phyloP scores from a whole-genome alignment of 2,888 invertebrate species.

The Caenorhabditis japonica region DNA sequence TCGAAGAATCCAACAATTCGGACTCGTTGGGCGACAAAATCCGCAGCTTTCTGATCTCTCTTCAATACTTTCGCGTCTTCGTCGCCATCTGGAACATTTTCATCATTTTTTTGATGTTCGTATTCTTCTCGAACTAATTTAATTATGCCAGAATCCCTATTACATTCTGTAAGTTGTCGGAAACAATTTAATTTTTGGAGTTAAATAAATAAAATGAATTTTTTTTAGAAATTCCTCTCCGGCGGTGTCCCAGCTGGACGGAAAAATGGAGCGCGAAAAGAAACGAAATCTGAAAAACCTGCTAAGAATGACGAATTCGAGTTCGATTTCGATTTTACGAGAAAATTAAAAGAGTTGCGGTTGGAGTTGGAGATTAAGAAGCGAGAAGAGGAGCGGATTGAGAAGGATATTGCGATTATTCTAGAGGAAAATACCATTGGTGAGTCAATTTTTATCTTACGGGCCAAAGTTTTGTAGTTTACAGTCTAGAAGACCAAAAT shows the following conservation, averaged over 20 bases:
- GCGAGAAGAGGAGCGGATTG: conserved; percentile 66
- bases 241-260: conserved; percentile 48
- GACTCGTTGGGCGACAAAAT: conserved; percentile 68
- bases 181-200: neutral
- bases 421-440: conserved; percentile 56
- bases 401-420: conserved; percentile 66
- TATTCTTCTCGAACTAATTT: conserved; percentile 73
- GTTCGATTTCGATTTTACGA: conserved; percentile 35
- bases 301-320: conserved; percentile 3
- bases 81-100: conserved; percentile 79
- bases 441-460: no score
- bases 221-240: conserved; percentile 21
- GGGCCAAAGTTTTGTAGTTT: neutral
- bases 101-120: conserved; percentile 79
- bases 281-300: neutral
- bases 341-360: conserved; percentile 64
- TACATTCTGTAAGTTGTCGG: conserved; percentile 22
- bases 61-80: conserved; percentile 78
- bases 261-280: conserved; percentile 19
- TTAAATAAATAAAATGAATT: neutral
- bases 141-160: conserved; percentile 13
- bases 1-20: conserved; percentile 62
- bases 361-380: conserved; percentile 60
- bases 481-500: no score
- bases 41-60: conserved; percentile 78